Evolutionary conservation across 23 tunicate genomes (phyloP).

Genomic region (Halocynthia aurantium): DNA sequence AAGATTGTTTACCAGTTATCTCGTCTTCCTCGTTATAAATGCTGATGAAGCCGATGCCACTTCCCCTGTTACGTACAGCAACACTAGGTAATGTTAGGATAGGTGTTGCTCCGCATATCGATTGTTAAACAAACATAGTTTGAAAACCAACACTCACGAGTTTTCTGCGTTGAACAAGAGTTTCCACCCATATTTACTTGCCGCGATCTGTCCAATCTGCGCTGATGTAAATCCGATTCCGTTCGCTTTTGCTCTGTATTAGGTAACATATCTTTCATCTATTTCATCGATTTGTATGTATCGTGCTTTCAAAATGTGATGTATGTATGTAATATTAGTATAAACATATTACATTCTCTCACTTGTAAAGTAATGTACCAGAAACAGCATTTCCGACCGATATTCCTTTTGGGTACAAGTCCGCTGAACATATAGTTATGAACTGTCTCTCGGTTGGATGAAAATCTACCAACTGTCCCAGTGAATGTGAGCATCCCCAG

Average conservation of each 20-base stretch:
- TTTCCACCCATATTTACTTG: constrained; percentile 51
- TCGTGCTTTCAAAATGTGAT: too few species aligned
- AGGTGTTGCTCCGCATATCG: too few species aligned
- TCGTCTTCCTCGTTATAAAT: constrained; percentile 56
- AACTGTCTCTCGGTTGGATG: constrained; percentile 63
- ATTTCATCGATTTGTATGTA: neutral
- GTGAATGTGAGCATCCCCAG: constrained; percentile 79
- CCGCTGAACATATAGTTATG: constrained; percentile 45
- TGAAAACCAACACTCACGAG: constrained; percentile 24
- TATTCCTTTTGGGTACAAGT: constrained; percentile 65
- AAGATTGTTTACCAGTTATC: constrained; percentile 32
- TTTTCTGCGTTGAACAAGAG: constrained; percentile 57
- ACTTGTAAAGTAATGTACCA: constrained; percentile 48
- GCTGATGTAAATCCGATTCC: constrained; percentile 59
- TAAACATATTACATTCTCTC: neutral
- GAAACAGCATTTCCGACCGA: constrained; percentile 48
- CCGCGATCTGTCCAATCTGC: constrained; percentile 74
- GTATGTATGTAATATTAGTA: too few species aligned
- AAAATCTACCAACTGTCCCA: constrained; percentile 44
- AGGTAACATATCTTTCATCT: neutral
- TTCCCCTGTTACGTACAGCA: constrained; percentile 54
- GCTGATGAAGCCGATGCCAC: constrained; percentile 59
- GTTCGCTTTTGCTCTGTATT: constrained; percentile 47
- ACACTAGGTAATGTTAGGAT: too few species aligned
- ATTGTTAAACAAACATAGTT: neutral